Percentiles rank a stretch among this genome's conserved stretches.
Conservation (phyloP, 2,797 vertebrate species). For the Enteromius fasciolatus region DNA sequence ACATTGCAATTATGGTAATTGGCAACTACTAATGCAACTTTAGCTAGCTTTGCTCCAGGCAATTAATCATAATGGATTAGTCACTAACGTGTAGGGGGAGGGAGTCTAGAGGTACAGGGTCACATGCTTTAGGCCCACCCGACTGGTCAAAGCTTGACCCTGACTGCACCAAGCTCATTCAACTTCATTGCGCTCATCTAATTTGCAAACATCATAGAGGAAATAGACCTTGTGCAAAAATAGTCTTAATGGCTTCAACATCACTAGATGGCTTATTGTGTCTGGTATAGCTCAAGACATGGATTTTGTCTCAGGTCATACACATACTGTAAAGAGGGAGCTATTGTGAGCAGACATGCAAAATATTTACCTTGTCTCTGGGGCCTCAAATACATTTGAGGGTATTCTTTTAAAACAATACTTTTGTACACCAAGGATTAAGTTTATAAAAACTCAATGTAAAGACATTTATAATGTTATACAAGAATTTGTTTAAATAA, state of each 20-base stretch:
- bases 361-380: not conserved
- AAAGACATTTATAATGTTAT: not conserved
- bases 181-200: constrained; percentile 34
- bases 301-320: not conserved
- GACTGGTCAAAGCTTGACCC: constrained; percentile 48
- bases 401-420: not conserved
- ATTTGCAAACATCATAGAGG: constrained; percentile 27
- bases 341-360: not conserved
- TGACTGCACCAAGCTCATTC: constrained; percentile 35
- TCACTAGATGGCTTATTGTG: not conserved
- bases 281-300: not conserved
- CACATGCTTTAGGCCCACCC: constrained; percentile 61
- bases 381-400: not conserved
- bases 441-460: not conserved
- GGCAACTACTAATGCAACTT: constrained; percentile 79
- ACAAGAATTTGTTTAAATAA: not conserved
- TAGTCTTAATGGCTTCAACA: constrained; percentile 1
- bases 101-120: constrained; percentile 71
- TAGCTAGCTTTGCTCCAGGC: constrained; percentile 78
- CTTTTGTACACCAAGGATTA: not conserved
- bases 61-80: constrained; percentile 83
- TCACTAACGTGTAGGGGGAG: constrained; percentile 70
- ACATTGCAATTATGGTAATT: constrained; percentile 84
- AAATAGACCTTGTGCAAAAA: not conserved
- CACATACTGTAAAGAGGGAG: not conserved